Evolutionary conservation across 2,888 invertebrate genomes (phyloP), one percentile per base, ranked within the genome.

Genomic region (Calameuta pallipes): DNA sequence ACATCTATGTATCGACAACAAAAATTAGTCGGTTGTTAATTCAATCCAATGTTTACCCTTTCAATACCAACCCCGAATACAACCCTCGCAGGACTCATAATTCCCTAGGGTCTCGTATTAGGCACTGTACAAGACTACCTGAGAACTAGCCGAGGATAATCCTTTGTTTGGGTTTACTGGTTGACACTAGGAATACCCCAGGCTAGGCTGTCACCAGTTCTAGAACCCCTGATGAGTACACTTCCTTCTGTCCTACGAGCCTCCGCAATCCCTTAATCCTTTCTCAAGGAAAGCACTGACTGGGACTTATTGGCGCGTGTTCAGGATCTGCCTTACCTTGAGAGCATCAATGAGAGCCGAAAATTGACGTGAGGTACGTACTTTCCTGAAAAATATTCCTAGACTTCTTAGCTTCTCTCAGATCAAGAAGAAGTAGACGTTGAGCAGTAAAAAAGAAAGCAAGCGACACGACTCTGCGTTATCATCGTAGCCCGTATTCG

Each of bases 31-130:
- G 33, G n/a, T 73, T 69, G 36, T 81, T 87, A 84, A 85, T 85
- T 82, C 74, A 11, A 75, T 80, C 80, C 82, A 85, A 84, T 86
- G 81, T 85, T 86, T 83, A 83, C 75, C 76, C 83, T 78, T 81
- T 81, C 31, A 75, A 71, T 76, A 70, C 76, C 81, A 84, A 84
- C 80, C 78, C 77, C 69, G 56, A 56, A 6, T 23, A 74, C 80
- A 75, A 41, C 75, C 68, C 77, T 78, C 81, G 69, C 74, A 37
- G 31, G 80, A 78, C 75, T 76, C 78, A 77, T 78, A 80, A 78
- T 80, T 80, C 76, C 78, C 79, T 9, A n/a, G 36, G 84, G 78
- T 11, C 71, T 31, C 30, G 71, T 71, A 34, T 71, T 33, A 31
- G 71, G 71, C 33, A 71, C 31, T 71, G 71, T 33, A 71, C 71